Conservation (phyloP, 1,140 invertebrate species). For the Cyclargus thomasi region DNA sequence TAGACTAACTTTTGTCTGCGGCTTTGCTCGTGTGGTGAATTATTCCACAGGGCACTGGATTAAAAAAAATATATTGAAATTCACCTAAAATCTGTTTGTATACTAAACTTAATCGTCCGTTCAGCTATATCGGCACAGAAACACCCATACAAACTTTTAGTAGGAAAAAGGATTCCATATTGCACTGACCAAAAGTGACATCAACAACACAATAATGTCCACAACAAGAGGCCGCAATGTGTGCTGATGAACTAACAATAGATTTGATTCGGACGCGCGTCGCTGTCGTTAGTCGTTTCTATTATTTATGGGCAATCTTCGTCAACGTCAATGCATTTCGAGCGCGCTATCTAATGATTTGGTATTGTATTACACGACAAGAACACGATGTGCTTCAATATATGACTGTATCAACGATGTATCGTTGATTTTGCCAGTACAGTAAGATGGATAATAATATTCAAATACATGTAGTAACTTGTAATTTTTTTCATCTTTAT, state of each 20-base stretch:
- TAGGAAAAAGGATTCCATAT: too few species aligned
- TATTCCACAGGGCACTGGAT: too few species aligned
- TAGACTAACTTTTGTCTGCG: too few species aligned
- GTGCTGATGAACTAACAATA: constrained; percentile 36
- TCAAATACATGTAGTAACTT: too few species aligned
- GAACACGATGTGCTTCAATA: not conserved
- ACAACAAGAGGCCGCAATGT: constrained; percentile 27
- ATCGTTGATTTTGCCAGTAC: not conserved
- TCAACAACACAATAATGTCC: constrained; percentile 15
- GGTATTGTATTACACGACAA: not conserved
- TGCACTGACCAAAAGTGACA: constrained; percentile 7
- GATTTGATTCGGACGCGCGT: constrained; percentile 34
- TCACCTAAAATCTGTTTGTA: too few species aligned
- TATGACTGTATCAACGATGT: not conserved
- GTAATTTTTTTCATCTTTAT: too few species aligned
- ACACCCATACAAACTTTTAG: too few species aligned
- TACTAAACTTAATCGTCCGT: too few species aligned
- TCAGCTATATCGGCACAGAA: too few species aligned
- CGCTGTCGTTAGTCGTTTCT: constrained; percentile 30
- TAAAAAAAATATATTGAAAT: too few species aligned
- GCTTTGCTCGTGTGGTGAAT: too few species aligned
- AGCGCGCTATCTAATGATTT: constrained; percentile 16
- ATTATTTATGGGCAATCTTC: constrained; percentile 53
- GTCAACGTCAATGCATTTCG: constrained; percentile 39
- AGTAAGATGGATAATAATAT: too few species aligned